Evolutionary conservation across 2,888 invertebrate species (phyloP).

Genomic region (Chalcis sispes): DNA sequence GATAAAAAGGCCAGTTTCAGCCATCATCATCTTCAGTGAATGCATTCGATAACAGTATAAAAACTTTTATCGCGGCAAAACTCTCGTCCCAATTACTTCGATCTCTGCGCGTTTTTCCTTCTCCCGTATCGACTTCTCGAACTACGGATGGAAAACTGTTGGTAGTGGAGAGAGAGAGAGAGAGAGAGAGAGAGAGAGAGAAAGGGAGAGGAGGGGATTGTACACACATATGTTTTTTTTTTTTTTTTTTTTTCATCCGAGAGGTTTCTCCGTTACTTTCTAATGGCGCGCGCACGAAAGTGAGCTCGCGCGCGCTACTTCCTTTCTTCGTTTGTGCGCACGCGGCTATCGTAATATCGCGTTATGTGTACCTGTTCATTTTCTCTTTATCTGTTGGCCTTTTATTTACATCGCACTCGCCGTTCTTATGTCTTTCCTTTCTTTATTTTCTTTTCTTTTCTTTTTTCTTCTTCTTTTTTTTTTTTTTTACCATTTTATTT

Average conservation of each 20-base stretch:
- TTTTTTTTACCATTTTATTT: too few relatives aligned
- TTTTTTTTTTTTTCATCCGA: constrained; percentile 21
- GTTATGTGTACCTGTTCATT: constrained; percentile 19
- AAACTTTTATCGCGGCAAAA: too few relatives aligned
- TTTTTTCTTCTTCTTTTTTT: neutral
- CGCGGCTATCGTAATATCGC: neutral
- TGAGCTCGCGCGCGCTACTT: constrained; percentile 12
- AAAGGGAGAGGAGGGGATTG: neutral
- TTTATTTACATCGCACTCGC: constrained; percentile 42
- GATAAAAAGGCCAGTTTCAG: too few relatives aligned
- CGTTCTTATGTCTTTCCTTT: neutral
- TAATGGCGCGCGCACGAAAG: constrained; percentile 4
- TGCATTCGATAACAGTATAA: too few relatives aligned
- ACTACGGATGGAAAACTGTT: neutral
- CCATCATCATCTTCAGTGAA: too few relatives aligned
- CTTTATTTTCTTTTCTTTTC: neutral
- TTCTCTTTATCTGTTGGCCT: constrained; percentile 15
- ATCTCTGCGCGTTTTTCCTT: constrained; percentile 1
- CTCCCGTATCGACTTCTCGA: constrained; percentile 3
- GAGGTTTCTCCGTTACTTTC: constrained; percentile 53
- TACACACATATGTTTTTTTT: constrained; percentile 9
- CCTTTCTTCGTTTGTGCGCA: constrained; percentile 24
- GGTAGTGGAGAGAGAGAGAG: neutral
- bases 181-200: neutral
- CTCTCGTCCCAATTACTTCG: constrained; percentile 36